Percentiles rank a stretch among this genome's conserved stretches.
Evolutionary conservation across 2,888 invertebrate species (phyloP).

Genomic region (Cabera pusaria): DNA sequence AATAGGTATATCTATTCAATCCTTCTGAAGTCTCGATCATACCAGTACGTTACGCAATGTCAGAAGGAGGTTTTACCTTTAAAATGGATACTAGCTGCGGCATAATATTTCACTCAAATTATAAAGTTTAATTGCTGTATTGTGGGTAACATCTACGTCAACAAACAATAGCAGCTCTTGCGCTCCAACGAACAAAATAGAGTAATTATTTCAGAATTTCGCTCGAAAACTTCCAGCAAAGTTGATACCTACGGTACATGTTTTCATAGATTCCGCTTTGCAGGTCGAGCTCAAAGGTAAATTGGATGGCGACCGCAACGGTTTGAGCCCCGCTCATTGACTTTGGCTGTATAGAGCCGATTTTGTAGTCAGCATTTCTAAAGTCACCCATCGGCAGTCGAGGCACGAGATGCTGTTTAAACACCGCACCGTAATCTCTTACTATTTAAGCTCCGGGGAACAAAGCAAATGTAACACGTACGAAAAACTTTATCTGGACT

Average conservation of each 20-base stretch:
- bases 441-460: slow-evolving; percentile 18
- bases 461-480: slow-evolving; percentile 17
- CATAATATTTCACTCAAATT: too few relatives aligned
- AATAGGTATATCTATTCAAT: too few relatives aligned
- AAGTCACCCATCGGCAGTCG: slow-evolving; percentile 17
- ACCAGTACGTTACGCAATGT: too few relatives aligned
- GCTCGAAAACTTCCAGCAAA: slow-evolving; percentile 30
- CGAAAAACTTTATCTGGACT: slow-evolving; percentile 16
- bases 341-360: slow-evolving; percentile 41
- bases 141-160: slow-evolving; percentile 12
- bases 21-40: too few relatives aligned
- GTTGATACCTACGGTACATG: slow-evolving; percentile 36
- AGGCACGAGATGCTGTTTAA: slow-evolving; percentile 22
- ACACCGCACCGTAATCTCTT: slow-evolving; percentile 17
- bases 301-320: slow-evolving; percentile 67
- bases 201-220: slow-evolving; percentile 39
- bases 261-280: slow-evolving; percentile 44
- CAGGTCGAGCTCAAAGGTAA: slow-evolving; percentile 62
- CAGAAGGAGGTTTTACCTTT: too few relatives aligned
- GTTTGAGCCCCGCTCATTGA: slow-evolving; percentile 46
- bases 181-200: slow-evolving; percentile 9
- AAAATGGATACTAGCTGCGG: too few relatives aligned
- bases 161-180: slow-evolving; percentile 17
- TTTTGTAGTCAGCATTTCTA: slow-evolving; percentile 39
- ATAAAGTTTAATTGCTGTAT: too few relatives aligned